phyloP scores from a whole-genome alignment of 2,113 vertebrate species.

The Actenoides hombroni region DNA sequence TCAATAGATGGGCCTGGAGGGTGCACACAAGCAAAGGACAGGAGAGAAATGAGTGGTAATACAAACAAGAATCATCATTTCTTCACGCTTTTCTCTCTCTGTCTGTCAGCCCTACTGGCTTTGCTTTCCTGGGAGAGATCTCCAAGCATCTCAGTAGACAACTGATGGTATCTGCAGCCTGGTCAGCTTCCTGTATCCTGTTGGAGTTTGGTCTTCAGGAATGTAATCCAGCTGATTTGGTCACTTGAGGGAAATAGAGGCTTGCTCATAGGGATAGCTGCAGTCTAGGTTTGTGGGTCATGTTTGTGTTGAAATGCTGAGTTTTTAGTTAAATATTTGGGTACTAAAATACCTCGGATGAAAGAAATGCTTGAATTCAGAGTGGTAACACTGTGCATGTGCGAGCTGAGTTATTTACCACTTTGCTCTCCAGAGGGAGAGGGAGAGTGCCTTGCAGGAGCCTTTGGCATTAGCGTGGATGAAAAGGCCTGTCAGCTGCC shows the following conservation, averaged over 20 bases:
- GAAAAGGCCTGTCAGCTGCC: background rate
- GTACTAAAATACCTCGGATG: background rate
- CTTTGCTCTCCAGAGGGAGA: background rate
- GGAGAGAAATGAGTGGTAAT: background rate
- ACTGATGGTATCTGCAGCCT: background rate
- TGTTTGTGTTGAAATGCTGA: background rate
- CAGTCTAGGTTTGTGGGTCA: background rate
- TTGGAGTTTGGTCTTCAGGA: background rate
- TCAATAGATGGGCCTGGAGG: constrained; percentile 63
- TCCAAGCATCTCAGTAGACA: background rate
- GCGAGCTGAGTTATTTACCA: background rate
- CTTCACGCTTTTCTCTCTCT: background rate
- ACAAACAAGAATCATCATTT: background rate
- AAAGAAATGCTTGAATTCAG: background rate
- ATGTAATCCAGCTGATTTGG: background rate
- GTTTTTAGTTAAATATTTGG: background rate
- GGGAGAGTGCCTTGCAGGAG: background rate
- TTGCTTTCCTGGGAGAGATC: background rate
- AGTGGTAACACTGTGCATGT: background rate
- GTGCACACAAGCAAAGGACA: background rate
- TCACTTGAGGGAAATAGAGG: background rate
- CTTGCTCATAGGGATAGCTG: background rate
- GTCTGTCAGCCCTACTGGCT: background rate
- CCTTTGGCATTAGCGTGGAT: background rate
- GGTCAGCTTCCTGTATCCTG: background rate